phyloP scores from a whole-genome alignment of 2,797 vertebrate species.

The Delichon dasypus region DNA sequence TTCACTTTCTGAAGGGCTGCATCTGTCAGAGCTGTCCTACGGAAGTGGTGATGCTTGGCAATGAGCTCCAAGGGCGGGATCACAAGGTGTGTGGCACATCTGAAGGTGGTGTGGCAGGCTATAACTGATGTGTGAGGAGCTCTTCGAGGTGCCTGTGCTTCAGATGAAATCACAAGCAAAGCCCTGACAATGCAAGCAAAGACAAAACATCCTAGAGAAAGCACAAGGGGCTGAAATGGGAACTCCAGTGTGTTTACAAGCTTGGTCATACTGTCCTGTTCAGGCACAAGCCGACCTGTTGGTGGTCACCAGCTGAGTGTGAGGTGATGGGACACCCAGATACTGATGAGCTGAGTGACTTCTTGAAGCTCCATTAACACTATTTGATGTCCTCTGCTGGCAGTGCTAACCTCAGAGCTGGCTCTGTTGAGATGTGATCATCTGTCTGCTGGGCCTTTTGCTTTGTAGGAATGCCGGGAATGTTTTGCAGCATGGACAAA shows the following conservation, averaged over 20 bases:
- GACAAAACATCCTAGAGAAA: not conserved
- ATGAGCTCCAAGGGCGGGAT: not conserved
- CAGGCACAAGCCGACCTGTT: not conserved
- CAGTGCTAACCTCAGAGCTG: not conserved
- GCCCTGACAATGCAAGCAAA: not conserved
- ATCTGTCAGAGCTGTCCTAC: not conserved
- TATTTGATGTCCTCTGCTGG: constrained; percentile 28
- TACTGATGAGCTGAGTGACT: not conserved
- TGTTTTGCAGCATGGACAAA: constrained; percentile 25
- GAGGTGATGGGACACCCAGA: not conserved
- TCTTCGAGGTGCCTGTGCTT: not conserved
- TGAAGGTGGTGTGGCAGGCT: not conserved
- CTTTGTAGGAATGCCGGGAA: not conserved
- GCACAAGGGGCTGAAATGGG: not conserved
- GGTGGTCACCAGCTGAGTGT: not conserved
- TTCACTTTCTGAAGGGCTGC: not conserved
- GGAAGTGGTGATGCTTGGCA: not conserved
- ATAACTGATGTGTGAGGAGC: not conserved
- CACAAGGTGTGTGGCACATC: rapidly evolving
- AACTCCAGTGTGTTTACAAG: not conserved
- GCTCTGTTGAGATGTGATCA: not conserved
- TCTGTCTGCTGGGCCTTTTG: constrained; percentile 31
- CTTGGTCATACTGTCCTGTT: not conserved
- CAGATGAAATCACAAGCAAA: not conserved
- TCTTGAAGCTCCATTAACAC: not conserved